These are phyloP conservation scores for Discoglossus pictus DNA, from an alignment of 2,797 vertebrate species.

Conservation along the genomic window DNA sequence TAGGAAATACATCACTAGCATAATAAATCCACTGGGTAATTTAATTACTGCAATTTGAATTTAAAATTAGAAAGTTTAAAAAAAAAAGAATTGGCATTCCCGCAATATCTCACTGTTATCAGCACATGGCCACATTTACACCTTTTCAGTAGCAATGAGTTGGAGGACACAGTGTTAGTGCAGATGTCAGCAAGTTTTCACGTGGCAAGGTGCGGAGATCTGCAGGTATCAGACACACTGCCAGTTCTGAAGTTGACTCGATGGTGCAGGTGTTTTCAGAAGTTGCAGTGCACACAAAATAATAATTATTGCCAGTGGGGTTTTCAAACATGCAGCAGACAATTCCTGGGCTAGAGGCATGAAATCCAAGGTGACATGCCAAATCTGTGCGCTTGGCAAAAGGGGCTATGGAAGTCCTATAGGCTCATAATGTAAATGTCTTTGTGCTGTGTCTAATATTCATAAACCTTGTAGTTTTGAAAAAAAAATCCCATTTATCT, in stretches of 20 bases:
- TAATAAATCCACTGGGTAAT: slow-evolving; percentile 1
- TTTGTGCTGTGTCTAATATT: neutral
- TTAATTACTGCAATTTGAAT: slow-evolving; percentile 8
- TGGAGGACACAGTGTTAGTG: neutral
- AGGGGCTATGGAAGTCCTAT: neutral
- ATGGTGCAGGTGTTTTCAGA: slow-evolving; percentile 14
- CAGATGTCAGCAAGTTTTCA: slow-evolving; percentile 13
- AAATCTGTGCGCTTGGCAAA: slow-evolving; percentile 6
- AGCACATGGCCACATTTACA: neutral
- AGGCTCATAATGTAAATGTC: neutral
- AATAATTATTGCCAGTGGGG: slow-evolving; percentile 15
- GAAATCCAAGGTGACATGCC: slow-evolving; percentile 1
- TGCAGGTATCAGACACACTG: neutral
- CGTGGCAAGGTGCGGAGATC: neutral
- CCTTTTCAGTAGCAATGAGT: slow-evolving; percentile 1
- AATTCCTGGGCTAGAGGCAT: neutral
- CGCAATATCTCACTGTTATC: slow-evolving; percentile 7
- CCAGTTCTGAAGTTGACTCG: neutral
- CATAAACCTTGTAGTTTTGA: neutral
- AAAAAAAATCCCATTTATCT: neutral
- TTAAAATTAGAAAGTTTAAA: neutral
- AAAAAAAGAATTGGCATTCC: slow-evolving; percentile 1
- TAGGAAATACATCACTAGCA: slow-evolving; percentile 2
- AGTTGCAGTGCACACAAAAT: slow-evolving; percentile 10
- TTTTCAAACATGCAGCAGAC: neutral